phyloP scores from a whole-genome alignment of 2,797 vertebrate species.

The Gastrophryne carolinensis region DNA sequence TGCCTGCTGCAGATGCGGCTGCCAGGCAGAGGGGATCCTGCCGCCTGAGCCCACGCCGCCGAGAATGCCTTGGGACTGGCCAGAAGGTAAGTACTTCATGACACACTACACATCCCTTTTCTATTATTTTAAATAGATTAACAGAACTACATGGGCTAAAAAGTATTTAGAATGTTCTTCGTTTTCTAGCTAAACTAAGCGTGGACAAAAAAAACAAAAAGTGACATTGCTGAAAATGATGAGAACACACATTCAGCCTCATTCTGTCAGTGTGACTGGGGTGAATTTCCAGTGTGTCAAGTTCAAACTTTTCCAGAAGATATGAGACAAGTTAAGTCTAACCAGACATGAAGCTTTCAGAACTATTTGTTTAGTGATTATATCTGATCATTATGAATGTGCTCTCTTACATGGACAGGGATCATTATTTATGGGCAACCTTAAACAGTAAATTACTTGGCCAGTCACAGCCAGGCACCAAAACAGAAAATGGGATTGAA shows the following conservation, averaged over 20 bases:
- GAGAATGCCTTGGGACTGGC: too few species aligned
- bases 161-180: not conserved
- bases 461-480: not conserved
- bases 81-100: too few species aligned
- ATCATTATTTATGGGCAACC: slow-evolving; percentile 1
- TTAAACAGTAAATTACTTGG: slow-evolving; percentile 13
- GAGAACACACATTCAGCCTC: slow-evolving; percentile 4
- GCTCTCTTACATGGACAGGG: not conserved
- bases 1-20: too few species aligned
- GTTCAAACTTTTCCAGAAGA: slow-evolving; percentile 32
- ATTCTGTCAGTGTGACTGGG: slow-evolving; percentile 16
- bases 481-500: too few species aligned
- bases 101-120: too few species aligned
- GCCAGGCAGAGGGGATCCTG: too few species aligned
- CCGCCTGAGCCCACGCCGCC: too few species aligned
- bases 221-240: slow-evolving; percentile 10
- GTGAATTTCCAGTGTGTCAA: slow-evolving; percentile 41
- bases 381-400: not conserved
- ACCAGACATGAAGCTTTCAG: not conserved
- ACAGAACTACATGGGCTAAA: too few species aligned
- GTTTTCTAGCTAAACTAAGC: too few species aligned
- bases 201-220: too few species aligned
- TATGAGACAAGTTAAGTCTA: slow-evolving; percentile 20
- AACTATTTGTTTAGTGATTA: not conserved
- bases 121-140: too few species aligned